Percentiles rank a stretch among this genome's conserved stretches.
phyloP scores from a whole-genome alignment of 2,888 invertebrate species.

The Geophilus truncorum region DNA sequence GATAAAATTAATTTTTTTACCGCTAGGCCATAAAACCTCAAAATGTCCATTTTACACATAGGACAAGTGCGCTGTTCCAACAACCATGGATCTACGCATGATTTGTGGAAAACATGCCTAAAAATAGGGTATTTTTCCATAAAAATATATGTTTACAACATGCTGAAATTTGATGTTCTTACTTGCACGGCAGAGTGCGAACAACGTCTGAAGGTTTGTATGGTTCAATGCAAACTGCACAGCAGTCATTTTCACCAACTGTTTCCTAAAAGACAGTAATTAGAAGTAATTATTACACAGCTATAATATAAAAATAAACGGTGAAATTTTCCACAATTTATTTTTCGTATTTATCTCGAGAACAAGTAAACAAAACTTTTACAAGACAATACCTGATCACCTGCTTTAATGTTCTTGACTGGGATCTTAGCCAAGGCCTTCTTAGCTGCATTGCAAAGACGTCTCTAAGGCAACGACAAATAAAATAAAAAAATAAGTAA shows the following conservation, averaged over 20 bases:
- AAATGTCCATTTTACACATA: slow-evolving; percentile 95
- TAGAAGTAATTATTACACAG: not conserved
- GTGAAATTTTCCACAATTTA: not conserved
- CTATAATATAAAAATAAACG: slow-evolving; percentile 14
- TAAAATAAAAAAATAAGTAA: not conserved
- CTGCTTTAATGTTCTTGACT: slow-evolving; percentile 75
- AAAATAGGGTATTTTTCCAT: not conserved
- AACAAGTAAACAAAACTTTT: not conserved
- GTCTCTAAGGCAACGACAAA: slow-evolving; percentile 59
- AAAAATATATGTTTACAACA: not conserved
- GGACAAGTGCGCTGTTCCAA: slow-evolving; percentile 92
- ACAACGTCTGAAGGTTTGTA: slow-evolving; percentile 82
- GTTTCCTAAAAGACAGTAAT: slow-evolving; percentile 57
- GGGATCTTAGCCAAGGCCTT: slow-evolving; percentile 91
- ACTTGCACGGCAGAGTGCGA: slow-evolving; percentile 87
- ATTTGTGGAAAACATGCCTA: slow-evolving; percentile 93
- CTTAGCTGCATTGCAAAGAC: slow-evolving; percentile 85
- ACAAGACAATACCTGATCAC: slow-evolving; percentile 53
- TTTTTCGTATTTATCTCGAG: not conserved
- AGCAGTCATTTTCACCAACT: slow-evolving; percentile 79
- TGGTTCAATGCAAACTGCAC: slow-evolving; percentile 91
- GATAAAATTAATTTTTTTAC: slow-evolving; percentile 44
- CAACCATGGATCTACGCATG: slow-evolving; percentile 93
- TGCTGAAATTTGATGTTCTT: slow-evolving; percentile 46
- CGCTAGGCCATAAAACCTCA: slow-evolving; percentile 82